Percentiles rank a stretch among this genome's conserved stretches.
Conservation (phyloP, 2,888 invertebrate species). For the Trichopoda pennipes region DNA sequence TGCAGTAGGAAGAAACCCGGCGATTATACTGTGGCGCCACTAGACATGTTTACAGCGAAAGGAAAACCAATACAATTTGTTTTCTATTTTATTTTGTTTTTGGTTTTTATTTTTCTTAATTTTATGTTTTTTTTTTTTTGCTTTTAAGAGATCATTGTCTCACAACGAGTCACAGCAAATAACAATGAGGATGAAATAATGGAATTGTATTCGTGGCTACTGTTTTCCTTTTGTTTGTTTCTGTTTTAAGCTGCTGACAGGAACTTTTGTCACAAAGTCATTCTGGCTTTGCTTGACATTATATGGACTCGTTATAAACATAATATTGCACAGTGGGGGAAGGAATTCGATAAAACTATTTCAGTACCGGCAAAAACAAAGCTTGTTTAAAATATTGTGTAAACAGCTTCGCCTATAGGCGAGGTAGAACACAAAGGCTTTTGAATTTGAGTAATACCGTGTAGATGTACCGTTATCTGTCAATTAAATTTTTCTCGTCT, state of each 20-base stretch:
- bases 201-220: conserved; percentile 10
- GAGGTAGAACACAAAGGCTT: too few relatives aligned
- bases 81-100: not conserved
- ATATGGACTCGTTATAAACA: conserved; percentile 8
- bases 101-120: too few relatives aligned
- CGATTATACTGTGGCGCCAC: conserved; percentile 56
- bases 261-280: conserved; percentile 47
- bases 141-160: conserved; percentile 28
- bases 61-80: conserved; percentile 1
- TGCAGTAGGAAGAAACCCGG: conserved; percentile 47
- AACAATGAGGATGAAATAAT: conserved; percentile 20
- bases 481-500: too few relatives aligned
- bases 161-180: not conserved
- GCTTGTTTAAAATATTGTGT: too few relatives aligned
- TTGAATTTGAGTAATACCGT: too few relatives aligned
- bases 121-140: not conserved
- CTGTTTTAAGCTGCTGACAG: conserved; percentile 19
- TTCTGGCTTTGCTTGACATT: conserved; percentile 3
- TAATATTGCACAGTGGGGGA: conserved; percentile 28
- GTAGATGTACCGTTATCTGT: too few relatives aligned
- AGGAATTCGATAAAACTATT: not conserved
- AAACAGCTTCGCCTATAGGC: too few relatives aligned
- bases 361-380: not conserved
- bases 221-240: conserved; percentile 34
- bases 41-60: conserved; percentile 50